phyloP scores from a whole-genome alignment of 2,888 invertebrate genomes.

The Noctuana brunneofusca region DNA sequence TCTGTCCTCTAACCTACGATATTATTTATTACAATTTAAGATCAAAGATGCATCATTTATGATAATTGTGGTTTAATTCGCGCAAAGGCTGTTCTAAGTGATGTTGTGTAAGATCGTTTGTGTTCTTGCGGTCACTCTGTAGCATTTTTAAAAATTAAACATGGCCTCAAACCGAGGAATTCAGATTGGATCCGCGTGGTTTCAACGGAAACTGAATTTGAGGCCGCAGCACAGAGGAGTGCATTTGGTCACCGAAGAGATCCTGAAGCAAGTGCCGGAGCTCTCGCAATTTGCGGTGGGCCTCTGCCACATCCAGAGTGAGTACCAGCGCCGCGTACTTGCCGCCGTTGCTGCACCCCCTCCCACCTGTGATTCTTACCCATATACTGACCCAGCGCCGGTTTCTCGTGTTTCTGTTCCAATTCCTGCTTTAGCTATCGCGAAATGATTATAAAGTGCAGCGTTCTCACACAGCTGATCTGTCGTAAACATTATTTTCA shows the following conservation, averaged over 20 bases:
- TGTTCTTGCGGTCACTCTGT: conserved; percentile 80
- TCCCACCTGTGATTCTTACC: conserved; percentile 61
- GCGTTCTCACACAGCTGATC: conserved; percentile 58
- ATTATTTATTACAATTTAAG: conserved; percentile 79
- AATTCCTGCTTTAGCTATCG: conserved; percentile 33
- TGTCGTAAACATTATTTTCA: conserved; percentile 76
- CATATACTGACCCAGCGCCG: conserved; percentile 35
- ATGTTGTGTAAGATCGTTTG: conserved; percentile 82
- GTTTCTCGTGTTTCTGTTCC: conserved; percentile 36
- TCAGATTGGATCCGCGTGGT: conserved; percentile 98
- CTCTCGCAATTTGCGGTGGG: conserved; percentile 97
- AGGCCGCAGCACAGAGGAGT: conserved; percentile 98
- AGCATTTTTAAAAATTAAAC: conserved; percentile 84
- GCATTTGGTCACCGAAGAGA: conserved; percentile 98
- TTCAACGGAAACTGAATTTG: conserved; percentile 98
- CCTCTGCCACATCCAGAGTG: conserved; percentile 98
- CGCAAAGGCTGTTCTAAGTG: conserved; percentile 81
- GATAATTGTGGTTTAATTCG: conserved; percentile 86
- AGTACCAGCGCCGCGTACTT: conserved; percentile 79
- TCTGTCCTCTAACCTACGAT: conserved; percentile 81
- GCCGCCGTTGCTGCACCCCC: conserved; percentile 70
- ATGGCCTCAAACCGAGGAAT: conserved; percentile 96
- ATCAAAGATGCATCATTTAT: conserved; percentile 86
- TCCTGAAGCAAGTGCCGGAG: conserved; percentile 96
- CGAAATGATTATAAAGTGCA: conserved; percentile 33